Base-by-base conservation (phyloP, 2,888 invertebrate genomes). In the Agriotes lineatus region DNA sequence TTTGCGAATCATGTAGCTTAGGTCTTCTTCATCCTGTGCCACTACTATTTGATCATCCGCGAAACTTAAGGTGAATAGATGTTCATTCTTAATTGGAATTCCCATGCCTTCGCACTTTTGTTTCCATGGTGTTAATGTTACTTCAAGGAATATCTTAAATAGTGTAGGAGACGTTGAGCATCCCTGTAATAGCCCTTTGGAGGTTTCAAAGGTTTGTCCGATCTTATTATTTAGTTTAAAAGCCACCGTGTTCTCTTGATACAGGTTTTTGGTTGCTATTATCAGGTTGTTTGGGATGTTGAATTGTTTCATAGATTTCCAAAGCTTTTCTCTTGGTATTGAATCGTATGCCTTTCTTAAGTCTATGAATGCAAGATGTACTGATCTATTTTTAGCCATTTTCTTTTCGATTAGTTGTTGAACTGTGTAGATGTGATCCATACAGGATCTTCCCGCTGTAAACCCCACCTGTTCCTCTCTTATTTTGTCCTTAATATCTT, bases 191-290 rank as follows among this genome's bases (percentile, higher is more conserved):
- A 39, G 39, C 39, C n/a, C 39, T 39, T 39, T 39, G 39, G 39
- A 39, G 39, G 39, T 39, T 39, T 39, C n/a, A 39, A 39, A 39
- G 39, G 39, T 39, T 39, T 39, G 39, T 39, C 39, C 39, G 14
- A 39, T 39, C 14, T 10, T 39, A 39, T 7, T 39, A 4, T 39
- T 39, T 39, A 39, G 6, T 39, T 39, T 39, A 39, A 39, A 10
- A 39, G n/a, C n/a, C 39, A 39, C 39, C 39, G 39, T 39, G 39
- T 39, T 39, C 39, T 12, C n/a, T 39, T 39, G 39, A 39, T 39
- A 39, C 4, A 39, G 39, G 39, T 39, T 39, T n/a, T n/a, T n/a
- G n/a, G n/a, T n/a, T n/a, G n/a, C n/a, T n/a, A n/a, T n/a, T n/a
- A n/a, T n/a, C n/a, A n/a, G n/a, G n/a, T n/a, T n/a, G n/a, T n/a